Evolutionary conservation across 2,797 vertebrate genomes (phyloP).

Genomic region (Pempheris klunzingeri): DNA sequence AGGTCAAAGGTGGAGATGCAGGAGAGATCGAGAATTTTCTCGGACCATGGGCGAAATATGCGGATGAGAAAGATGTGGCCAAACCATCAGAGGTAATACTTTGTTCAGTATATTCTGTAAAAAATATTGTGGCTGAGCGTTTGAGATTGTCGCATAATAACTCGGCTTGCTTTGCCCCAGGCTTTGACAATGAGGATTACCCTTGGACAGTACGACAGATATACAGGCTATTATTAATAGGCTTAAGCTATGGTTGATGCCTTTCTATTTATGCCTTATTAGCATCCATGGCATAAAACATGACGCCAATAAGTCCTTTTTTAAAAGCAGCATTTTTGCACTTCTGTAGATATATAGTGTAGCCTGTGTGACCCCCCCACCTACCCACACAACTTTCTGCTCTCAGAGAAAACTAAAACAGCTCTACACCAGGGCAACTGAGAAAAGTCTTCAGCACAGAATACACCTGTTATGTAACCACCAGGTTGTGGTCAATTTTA

Average conservation of each 20-base stretch:
- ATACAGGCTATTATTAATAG: neutral
- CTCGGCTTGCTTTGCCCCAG: fast-evolving
- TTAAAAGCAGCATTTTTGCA: neutral
- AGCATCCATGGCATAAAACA: neutral
- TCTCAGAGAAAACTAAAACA: neutral
- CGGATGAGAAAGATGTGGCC: conserved; percentile 95
- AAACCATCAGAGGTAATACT: conserved; percentile 94
- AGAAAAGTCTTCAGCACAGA: conserved; percentile 1
- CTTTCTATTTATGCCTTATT: neutral
- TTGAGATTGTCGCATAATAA: neutral
- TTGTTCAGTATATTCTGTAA: neutral
- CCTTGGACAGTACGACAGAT: neutral
- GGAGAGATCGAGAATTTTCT: conserved; percentile 95
- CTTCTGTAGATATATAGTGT: neutral
- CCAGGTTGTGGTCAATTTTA: conserved; percentile 27
- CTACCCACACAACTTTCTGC: neutral
- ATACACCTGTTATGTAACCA: conserved; percentile 10
- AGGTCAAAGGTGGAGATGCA: conserved; percentile 95
- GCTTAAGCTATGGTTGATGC: neutral
- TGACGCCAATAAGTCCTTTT: neutral
- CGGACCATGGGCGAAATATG: conserved; percentile 97
- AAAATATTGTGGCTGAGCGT: neutral
- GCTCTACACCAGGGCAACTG: neutral
- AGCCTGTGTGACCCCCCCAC: neutral
- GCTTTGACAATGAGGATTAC: neutral